Evolutionary conservation across 2,113 vertebrate genomes (phyloP), one percentile per base, ranked within the genome.

Genomic region (Megaleporinus macrocephalus): DNA sequence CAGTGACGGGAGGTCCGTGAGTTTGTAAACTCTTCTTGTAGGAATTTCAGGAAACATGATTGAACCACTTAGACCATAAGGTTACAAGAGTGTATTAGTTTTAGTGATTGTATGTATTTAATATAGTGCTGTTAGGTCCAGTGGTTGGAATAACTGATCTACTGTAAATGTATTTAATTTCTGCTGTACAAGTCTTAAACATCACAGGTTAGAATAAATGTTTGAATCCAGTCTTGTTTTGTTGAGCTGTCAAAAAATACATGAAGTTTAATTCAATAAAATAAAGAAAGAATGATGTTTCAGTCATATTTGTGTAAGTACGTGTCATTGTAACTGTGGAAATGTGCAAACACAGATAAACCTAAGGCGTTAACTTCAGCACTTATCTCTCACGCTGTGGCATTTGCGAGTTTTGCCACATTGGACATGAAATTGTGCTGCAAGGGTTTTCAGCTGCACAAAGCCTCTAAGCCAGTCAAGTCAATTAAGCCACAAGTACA

Each of bases 311-410:
- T 70, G 47, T 26, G 20, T 0, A 1, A 20, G 26, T 47, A 20
- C 33, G 61, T 61, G 30, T 72, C 44, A 29, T 20, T 16, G 53
- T 51, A 24, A 47, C 41, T 72, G 49, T 59, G 36, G 36, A 83
- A 70, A 70, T 55, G 47, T 79, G 49, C n/a, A 18, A 65, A 33
- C 69, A n/a, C 44, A 69, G 63, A 73, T 78, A 57, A 79, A 41
- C 20, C 68, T 9, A 33, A 49, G 49, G 49, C 1, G 20, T 68
- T 29, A 12, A 36, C 51, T 29, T 80, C 12, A 53, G 22, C 57
- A 36, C 0, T 59, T 83, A 24, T 79, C 63, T 84, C 13, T 73
- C 29, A n/a, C 16, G 9, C 27, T 5, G 27, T 83, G 69, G 27
- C 36, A 55, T 27, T 41, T 74, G 70, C 30, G 33, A 68, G 14